These are phyloP conservation scores for Poecilia velifera DNA, from an alignment of 2,797 vertebrate genomes.

Conservation along the genomic window DNA sequence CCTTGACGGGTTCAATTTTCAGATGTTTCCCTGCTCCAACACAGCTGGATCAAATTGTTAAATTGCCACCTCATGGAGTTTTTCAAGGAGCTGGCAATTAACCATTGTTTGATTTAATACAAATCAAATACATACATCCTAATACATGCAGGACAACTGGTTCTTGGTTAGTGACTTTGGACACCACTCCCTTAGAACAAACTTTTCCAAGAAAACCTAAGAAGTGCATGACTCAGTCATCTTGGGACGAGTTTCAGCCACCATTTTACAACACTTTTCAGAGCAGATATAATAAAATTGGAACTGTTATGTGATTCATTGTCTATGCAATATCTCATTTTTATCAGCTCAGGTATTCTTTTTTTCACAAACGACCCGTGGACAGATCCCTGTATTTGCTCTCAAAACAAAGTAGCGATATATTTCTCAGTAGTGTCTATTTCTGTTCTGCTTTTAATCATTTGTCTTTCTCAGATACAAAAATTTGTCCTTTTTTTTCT, in stretches of 20 bases:
- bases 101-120: not conserved
- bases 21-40: not conserved
- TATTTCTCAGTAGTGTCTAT: slow-evolving; percentile 40
- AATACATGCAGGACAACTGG: not conserved
- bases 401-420: slow-evolving; percentile 5
- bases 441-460: slow-evolving; percentile 48
- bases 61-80: not conserved
- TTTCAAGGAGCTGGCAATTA: not conserved
- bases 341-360: not conserved
- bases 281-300: not conserved
- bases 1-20: not conserved
- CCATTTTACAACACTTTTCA: not conserved
- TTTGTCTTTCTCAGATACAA: slow-evolving; percentile 32
- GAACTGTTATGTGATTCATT: not conserved
- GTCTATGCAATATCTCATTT: not conserved
- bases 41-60: not conserved
- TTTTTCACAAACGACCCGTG: not conserved
- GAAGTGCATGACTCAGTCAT: not conserved
- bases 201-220: not conserved
- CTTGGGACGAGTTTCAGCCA: not conserved
- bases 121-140: not conserved
- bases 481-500: slow-evolving; percentile 30
- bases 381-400: slow-evolving; percentile 2
- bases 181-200: not conserved
- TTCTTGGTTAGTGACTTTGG: not conserved